Evolutionary conservation across 2,888 invertebrate genomes (phyloP), one percentile per base, ranked within the genome.

Genomic region (Selenia dentaria): DNA sequence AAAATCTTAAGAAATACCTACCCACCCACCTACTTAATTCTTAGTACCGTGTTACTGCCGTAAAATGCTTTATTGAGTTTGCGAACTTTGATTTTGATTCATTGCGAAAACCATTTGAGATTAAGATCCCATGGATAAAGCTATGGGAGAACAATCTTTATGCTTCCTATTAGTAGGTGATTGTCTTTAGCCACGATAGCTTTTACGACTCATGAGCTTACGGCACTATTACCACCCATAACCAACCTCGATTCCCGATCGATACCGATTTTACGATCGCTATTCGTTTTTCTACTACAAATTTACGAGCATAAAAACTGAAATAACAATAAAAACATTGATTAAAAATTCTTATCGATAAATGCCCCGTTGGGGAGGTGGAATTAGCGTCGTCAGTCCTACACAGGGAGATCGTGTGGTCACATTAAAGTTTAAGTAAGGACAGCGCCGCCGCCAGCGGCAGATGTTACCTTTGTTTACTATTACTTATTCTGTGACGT

Each of bases 371-470:
- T n/a, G n/a, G n/a, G n/a, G 39, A 11, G 27, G 20, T 37, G 41
- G 8, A 52, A 53, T 59, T 52, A 54, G 55, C 52, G 39, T 35
- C 35, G 9, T 18, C 18, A 36, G 51, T 45, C 42, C 48, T 24
- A 29, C 36, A 12, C 8, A 37, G 28, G 27, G 25, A 20, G 10
- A 51, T 59, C 67, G 68, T 70, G 69, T 81, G 78, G 79, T 73
- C 68, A 64, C 79, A 72, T 55, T 53, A 57, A 54, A 48, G 43
- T 59, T 56, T 46, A 50, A 59, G 61, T 54, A 59, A 55, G 59
- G 59, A 59, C 61, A 55, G 53, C 70, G 77, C 79, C 83, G 77
- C 79, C 83, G 83, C 79, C 69, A 83, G 85, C 72, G 77, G 70
- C 88, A 87, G 87, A 86, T 85, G 85, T 69, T 54, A 29, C 44